These are phyloP conservation scores for Sarcophaga bullata DNA, from an alignment of 1,140 invertebrate species.

Conservation along the genomic window DNA sequence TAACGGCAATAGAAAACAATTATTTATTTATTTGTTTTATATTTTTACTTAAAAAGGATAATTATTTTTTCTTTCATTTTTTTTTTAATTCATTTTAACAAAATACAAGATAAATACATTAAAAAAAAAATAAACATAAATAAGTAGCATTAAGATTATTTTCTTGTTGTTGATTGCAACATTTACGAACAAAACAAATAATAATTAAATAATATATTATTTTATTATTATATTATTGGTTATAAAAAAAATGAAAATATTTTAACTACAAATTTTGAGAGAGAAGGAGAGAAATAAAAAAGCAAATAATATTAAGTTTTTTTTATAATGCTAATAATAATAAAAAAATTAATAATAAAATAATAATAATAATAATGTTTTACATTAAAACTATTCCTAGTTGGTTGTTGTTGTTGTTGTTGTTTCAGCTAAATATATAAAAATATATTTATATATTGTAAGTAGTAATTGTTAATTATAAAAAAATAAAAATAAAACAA, in stretches of 20 bases:
- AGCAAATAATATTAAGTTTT: background rate
- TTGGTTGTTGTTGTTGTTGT: conserved; percentile 24
- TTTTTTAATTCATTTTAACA: conserved; percentile 45
- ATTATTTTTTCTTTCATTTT: background rate
- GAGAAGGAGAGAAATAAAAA: conserved; percentile 5
- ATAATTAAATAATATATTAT: background rate
- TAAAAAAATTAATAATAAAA: background rate
- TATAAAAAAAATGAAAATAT: background rate
- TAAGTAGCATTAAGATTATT: conserved; percentile 42
- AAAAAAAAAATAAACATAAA: conserved; percentile 42
- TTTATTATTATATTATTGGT: too few relatives aligned
- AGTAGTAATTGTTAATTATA: background rate
- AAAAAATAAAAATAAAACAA: conserved; percentile 2
- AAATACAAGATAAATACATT: conserved; percentile 49
- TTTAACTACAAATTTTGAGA: conserved; percentile 18
- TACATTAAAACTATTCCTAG: conserved; percentile 43
- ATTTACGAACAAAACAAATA: conserved; percentile 34
- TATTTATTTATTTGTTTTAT: background rate
- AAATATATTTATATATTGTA: background rate
- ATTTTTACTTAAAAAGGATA: conserved; percentile 20
- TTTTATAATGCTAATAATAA: background rate
- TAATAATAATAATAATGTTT: conserved; percentile 8
- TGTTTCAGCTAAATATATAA: conserved; percentile 28
- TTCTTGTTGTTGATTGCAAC: conserved; percentile 43
- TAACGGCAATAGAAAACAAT: conserved; percentile 55